Conservation (phyloP, 2,888 invertebrate genomes). For the Ditula angustiorana region DNA sequence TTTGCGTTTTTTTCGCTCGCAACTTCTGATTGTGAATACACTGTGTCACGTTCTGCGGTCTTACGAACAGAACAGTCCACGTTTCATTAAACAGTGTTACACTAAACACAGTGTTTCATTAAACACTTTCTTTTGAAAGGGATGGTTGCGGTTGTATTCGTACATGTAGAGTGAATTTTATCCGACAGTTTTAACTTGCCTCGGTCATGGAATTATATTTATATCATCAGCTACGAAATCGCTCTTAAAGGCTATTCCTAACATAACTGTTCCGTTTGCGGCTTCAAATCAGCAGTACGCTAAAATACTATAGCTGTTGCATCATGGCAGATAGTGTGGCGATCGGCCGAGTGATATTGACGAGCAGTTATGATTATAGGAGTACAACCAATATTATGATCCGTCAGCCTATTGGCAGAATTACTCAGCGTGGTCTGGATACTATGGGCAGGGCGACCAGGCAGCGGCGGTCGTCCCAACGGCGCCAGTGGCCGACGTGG, state of each 20-base stretch:
- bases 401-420: conserved; percentile 95
- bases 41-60: too few relatives aligned
- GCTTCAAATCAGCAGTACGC: conserved; percentile 39
- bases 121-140: too few relatives aligned
- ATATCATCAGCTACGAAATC: conserved; percentile 14
- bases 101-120: too few relatives aligned
- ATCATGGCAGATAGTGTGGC: conserved; percentile 4
- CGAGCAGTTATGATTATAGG: conserved; percentile 71
- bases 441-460: conserved; percentile 89
- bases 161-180: neutral
- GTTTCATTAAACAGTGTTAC: too few relatives aligned
- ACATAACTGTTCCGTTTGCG: conserved; percentile 37
- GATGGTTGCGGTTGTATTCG: too few relatives aligned
- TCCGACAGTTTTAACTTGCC: neutral
- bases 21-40: too few relatives aligned
- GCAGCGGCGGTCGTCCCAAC: conserved; percentile 61
- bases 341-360: conserved; percentile 47
- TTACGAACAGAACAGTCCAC: too few relatives aligned
- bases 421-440: conserved; percentile 92
- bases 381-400: conserved; percentile 93
- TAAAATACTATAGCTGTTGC: conserved; percentile 21
- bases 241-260: conserved; percentile 24
- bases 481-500: conserved; percentile 62
- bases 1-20: too few relatives aligned
- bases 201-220: neutral